Percentiles rank a stretch among this genome's conserved stretches.
These are phyloP conservation scores for Amiota mariae DNA, from an alignment of 2,888 invertebrate species.

Conservation along the genomic window DNA sequence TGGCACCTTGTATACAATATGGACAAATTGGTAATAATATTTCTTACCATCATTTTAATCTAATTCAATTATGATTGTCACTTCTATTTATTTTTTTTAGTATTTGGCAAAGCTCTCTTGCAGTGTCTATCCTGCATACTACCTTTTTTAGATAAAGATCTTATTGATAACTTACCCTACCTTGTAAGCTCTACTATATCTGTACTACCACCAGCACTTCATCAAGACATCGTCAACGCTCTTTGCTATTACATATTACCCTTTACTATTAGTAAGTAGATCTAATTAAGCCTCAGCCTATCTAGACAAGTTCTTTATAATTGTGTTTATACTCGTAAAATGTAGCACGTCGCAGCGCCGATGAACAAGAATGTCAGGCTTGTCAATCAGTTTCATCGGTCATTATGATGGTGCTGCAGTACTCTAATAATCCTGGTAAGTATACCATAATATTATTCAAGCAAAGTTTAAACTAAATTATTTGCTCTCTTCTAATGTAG, in stretches of 20 bases:
- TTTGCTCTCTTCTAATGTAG: slow-evolving; percentile 73
- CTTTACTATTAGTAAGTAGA: slow-evolving; percentile 89
- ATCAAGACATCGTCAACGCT: slow-evolving; percentile 95
- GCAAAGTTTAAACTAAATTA: not conserved
- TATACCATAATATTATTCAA: slow-evolving; percentile 28
- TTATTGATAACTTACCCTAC: slow-evolving; percentile 96
- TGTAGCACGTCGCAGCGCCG: slow-evolving; percentile 80
- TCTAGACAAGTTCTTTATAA: not conserved
- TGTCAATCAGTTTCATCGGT: slow-evolving; percentile 92
- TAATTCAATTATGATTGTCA: not conserved
- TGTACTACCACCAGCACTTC: slow-evolving; percentile 89
- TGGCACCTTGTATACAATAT: slow-evolving; percentile 92
- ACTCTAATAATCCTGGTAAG: slow-evolving; percentile 91
- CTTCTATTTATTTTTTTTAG: slow-evolving; percentile 76
- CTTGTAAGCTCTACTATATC: slow-evolving; percentile 95
- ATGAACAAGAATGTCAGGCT: slow-evolving; percentile 85
- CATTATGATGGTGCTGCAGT: slow-evolving; percentile 98
- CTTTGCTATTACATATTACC: slow-evolving; percentile 97
- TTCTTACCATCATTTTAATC: not conserved
- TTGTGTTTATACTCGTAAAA: not conserved
- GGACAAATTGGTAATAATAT: slow-evolving; percentile 83
- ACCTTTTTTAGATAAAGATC: slow-evolving; percentile 96
- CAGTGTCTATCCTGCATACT: slow-evolving; percentile 95
- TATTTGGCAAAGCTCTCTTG: slow-evolving; percentile 93
- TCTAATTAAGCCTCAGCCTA: not conserved